Evolutionary conservation across 2,797 vertebrate species (phyloP).

Genomic region (Enteromius mattozi): DNA sequence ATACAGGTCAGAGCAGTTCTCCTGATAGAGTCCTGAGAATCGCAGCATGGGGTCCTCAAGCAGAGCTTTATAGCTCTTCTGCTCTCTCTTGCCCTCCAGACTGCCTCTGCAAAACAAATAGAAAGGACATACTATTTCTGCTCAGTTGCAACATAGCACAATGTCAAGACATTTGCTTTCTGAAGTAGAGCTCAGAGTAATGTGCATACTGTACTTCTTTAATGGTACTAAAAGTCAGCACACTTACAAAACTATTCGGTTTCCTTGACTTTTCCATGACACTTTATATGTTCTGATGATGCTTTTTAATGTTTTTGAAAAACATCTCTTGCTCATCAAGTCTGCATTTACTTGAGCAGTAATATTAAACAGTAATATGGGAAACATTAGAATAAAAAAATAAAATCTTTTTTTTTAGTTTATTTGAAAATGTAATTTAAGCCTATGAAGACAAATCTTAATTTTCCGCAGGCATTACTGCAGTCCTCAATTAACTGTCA

Average conservation of each 20-base stretch:
- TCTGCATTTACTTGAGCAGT: not conserved
- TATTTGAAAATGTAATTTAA: not conserved
- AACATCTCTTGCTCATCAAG: not conserved
- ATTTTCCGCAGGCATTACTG: not conserved
- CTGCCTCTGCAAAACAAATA: constrained; percentile 83
- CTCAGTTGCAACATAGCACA: not conserved
- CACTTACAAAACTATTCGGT: not conserved
- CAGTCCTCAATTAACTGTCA: not conserved
- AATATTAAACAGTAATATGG: not conserved
- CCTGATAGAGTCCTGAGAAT: constrained; percentile 96
- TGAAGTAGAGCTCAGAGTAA: not conserved
- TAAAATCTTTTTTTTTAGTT: not conserved
- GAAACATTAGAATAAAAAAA: not conserved
- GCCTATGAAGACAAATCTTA: not conserved
- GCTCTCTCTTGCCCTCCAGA: constrained; percentile 95
- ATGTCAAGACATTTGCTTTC: not conserved
- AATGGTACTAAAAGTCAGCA: not conserved
- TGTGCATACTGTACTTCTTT: not conserved
- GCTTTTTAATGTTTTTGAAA: not conserved
- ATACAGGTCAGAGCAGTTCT: constrained; percentile 95
- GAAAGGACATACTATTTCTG: not conserved
- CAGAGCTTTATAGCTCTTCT: constrained; percentile 95
- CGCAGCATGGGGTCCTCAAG: constrained; percentile 95
- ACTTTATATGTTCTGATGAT: not conserved
- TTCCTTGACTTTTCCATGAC: not conserved